phyloP scores from a whole-genome alignment of 2,797 vertebrate species.

The Fundulus diaphanus region DNA sequence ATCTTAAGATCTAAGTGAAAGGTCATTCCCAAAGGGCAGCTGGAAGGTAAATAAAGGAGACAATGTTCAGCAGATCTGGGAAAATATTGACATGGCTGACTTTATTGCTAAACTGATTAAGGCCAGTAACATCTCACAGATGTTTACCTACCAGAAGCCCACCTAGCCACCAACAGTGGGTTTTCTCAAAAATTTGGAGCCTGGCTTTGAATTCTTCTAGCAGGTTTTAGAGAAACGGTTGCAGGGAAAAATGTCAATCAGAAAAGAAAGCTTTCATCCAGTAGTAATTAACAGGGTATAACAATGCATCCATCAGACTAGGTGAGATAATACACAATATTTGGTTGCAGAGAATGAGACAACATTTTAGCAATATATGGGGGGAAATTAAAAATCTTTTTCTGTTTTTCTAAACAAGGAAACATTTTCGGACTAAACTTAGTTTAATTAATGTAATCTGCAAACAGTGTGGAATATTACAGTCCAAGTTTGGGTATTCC shows the following conservation, averaged over 20 bases:
- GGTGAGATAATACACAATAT: neutral
- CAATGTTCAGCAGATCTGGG: constrained; percentile 65
- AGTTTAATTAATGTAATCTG: too few relatives aligned
- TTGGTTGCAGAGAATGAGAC: neutral
- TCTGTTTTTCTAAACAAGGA: too few relatives aligned
- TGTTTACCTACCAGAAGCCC: constrained; percentile 36
- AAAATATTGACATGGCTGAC: constrained; percentile 72
- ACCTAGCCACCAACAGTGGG: constrained; percentile 2
- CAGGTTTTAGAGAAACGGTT: neutral
- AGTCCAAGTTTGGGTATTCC: too few relatives aligned
- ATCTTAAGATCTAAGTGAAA: constrained; percentile 68
- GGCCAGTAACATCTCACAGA: constrained; percentile 64
- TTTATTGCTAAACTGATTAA: constrained; percentile 59
- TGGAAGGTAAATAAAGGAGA: constrained; percentile 70
- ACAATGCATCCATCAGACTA: neutral
- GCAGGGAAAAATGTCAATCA: neutral
- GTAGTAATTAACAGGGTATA: neutral
- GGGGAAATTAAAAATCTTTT: too few relatives aligned
- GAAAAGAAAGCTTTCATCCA: too few relatives aligned
- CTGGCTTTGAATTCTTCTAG: neutral
- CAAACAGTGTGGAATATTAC: too few relatives aligned
- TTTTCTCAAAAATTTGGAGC: neutral
- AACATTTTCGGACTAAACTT: too few relatives aligned
- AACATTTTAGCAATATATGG: neutral
- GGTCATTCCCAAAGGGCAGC: constrained; percentile 56